Evolutionary conservation across 1,140 invertebrate genomes (phyloP), one percentile per base, ranked within the genome.

Genomic region (Drosophila rhopaloa): DNA sequence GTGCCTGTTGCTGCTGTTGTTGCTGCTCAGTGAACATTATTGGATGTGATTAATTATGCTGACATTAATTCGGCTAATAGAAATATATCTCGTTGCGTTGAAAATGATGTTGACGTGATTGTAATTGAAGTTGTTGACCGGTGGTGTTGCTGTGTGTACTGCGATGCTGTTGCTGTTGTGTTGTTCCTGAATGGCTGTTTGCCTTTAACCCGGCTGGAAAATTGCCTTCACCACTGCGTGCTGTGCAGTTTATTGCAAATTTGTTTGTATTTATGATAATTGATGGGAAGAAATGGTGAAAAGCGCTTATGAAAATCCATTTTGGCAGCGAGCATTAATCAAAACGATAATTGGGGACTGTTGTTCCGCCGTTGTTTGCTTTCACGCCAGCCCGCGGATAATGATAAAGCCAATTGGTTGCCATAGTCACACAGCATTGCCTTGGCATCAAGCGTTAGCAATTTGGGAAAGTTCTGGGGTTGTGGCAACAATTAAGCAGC

Each of bases 41-140:
- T 71, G 61, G 73, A 61, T 74, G 73, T 89, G 84, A 89, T 89
- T 89, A 89, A 89, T 89, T 90, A 89, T 84, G 80, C 84, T 89
- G 84, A 89, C 84, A 89, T 89, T 89, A 89, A 89, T 89, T 89
- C 84, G 84, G 85, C 84, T 89, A 89, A 89, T 89, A 89, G 84
- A 89, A 89, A 89, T 89, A 89, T 84, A 89, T 89, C 84, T 89
- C 77, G 84, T 86, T 86, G 80, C 84, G 83, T 73, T 89, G 79
- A 79, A 89, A 90, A 89, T 84, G 81, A 75, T 89, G 84, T 89
- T 89, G 84, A 89, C 84, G 84, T 89, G 84, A 86, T 90, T 90
- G 76, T 84, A 84, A 80, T 90, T 90, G 85, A 81, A 85, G 86
- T 85, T 89, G 76, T 65, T 81, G 76, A 59, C 65, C 48, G 41